Base-by-base conservation (phyloP, 1,140 invertebrate species). In the Calosoma granatense region DNA sequence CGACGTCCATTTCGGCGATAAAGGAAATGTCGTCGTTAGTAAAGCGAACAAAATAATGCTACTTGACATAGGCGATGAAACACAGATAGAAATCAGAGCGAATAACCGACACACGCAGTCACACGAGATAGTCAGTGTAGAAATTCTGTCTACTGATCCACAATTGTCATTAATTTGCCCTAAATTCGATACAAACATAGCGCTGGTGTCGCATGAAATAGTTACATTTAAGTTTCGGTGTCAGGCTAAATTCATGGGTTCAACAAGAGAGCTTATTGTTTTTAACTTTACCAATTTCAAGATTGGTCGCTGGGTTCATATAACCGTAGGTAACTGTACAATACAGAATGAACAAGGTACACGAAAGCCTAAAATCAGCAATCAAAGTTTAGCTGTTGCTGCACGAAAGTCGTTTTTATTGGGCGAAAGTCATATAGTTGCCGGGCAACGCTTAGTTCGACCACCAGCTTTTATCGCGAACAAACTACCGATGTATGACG, bases 171-270 rank as follows among this genome's bases (percentile, higher is more conserved):
- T 55, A 55, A 60, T 20, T 76, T 81, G 57, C 63, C 64, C 52
- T 79, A 75, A 60, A 70, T 65, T 22, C n/a, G n/a, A n/a, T n/a
- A n/a, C n/a, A n/a, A n/a, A n/a, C n/a, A n/a, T n/a, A n/a, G n/a
- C n/a, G n/a, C n/a, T n/a, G n/a, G n/a, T n/a, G n/a, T n/a, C n/a
- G n/a, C n/a, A n/a, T n/a, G n/a, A n/a, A n/a, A n/a, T n/a, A n/a
- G n/a, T n/a, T n/a, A n/a, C n/a, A n/a, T n/a, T n/a, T n/a, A n/a
- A n/a, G n/a, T n/a, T n/a, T n/a, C n/a, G n/a, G n/a, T n/a, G n/a
- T n/a, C n/a, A n/a, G n/a, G 74, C 76, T 0, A 78, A 72, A 69
- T 78, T 75, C 53, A 63, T 81, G 52, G 86, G 86, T 2, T 64
- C 63, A 21, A 77, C 76, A 0, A 73, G 74, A 22, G 85, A 87